A percentile compares a stretch with the other conserved stretches of the same genome.
phyloP scores from a whole-genome alignment of 2,113 vertebrate genomes.

The Lycaon pictus region DNA sequence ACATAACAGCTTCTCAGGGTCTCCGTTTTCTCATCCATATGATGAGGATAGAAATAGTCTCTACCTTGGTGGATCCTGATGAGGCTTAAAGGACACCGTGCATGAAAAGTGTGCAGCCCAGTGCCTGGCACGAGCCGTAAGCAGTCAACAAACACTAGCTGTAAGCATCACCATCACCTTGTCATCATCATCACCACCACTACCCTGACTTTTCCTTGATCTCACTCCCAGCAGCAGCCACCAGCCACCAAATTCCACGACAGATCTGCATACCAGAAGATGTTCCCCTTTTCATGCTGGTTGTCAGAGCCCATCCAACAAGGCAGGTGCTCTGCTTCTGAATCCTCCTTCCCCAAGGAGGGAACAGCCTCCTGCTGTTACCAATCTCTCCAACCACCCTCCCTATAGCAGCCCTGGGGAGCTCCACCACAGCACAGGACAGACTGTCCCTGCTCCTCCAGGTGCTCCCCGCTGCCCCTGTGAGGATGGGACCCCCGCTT shows the following conservation, averaged over 20 bases:
- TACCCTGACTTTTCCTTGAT: background rate
- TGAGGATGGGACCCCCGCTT: background rate
- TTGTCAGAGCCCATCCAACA: background rate
- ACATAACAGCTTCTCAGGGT: background rate
- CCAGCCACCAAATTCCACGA: background rate
- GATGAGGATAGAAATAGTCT: background rate
- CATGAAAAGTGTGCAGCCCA: background rate
- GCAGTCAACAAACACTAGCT: fast-evolving
- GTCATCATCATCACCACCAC: background rate
- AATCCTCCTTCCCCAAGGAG: background rate
- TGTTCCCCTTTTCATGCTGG: background rate
- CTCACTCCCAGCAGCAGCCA: background rate
- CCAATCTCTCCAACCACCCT: background rate
- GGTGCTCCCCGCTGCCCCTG: background rate
- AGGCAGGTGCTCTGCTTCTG: background rate
- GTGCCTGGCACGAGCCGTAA: background rate
- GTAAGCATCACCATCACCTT: background rate
- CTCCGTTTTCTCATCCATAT: background rate
- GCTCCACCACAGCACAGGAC: background rate
- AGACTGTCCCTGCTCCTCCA: background rate
- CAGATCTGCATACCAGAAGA: background rate
- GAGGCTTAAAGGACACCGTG: background rate
- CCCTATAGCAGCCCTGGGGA: fast-evolving
- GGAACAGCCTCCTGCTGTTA: background rate
- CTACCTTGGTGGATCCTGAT: background rate